phyloP scores from a whole-genome alignment of 2,797 vertebrate species.

The Momotus momota region DNA sequence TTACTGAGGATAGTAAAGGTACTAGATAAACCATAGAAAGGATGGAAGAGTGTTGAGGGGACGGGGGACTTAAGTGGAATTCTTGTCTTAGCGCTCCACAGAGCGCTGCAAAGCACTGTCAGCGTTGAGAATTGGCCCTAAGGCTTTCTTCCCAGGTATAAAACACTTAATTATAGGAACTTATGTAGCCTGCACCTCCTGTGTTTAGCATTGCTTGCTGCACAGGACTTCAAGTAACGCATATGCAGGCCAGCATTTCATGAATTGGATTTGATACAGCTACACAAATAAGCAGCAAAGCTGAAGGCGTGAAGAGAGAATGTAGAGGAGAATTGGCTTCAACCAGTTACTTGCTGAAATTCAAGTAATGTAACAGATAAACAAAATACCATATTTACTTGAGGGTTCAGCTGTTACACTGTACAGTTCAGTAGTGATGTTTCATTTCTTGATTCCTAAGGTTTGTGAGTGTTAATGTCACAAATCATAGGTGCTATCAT shows the following conservation, averaged over 20 bases:
- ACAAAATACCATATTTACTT: background rate
- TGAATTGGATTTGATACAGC: background rate
- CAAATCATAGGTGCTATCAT: background rate
- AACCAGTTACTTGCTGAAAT: background rate
- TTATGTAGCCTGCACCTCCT: rapidly evolving
- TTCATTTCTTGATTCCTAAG: background rate
- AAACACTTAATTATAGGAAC: background rate
- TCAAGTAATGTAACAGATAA: background rate
- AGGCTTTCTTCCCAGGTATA: background rate
- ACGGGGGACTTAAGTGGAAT: background rate
- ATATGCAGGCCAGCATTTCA: background rate
- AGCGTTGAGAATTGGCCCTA: background rate
- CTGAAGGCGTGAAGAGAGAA: background rate
- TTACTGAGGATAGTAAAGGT: background rate
- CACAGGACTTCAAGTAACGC: background rate
- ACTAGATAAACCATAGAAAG: background rate
- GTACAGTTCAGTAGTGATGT: background rate
- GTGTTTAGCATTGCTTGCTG: background rate
- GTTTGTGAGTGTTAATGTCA: background rate
- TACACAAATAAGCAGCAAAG: background rate
- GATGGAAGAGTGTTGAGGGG: background rate
- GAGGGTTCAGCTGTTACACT: background rate
- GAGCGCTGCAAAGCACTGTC: background rate
- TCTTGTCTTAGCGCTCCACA: background rate
- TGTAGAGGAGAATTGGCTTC: background rate